These are phyloP conservation scores for Popillia japonica DNA, from an alignment of 1,140 invertebrate species.

Conservation along the genomic window DNA sequence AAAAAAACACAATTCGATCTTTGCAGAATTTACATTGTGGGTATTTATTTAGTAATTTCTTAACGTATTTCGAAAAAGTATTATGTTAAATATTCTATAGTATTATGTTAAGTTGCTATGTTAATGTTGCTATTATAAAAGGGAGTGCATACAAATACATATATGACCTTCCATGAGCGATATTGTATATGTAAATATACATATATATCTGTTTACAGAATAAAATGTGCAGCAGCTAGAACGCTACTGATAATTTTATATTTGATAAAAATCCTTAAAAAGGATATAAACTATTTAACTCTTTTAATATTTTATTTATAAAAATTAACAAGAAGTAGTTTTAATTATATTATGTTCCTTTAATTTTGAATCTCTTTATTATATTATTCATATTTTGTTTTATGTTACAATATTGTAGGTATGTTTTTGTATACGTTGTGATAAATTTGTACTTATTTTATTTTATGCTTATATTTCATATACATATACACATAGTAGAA, in stretches of 20 bases:
- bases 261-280: constrained; percentile 25
- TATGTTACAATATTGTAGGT: constrained; percentile 3
- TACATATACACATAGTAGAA: neutral
- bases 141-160: neutral
- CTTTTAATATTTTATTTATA: constrained; percentile 37
- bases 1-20: too few species aligned
- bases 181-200: neutral
- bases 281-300: constrained; percentile 32
- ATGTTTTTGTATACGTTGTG: constrained; percentile 31
- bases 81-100: too few species aligned
- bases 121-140: too few species aligned
- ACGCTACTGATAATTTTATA: constrained; percentile 34
- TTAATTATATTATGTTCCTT: constrained; percentile 28
- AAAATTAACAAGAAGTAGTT: neutral
- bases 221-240: constrained; percentile 3
- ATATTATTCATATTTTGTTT: constrained; percentile 7
- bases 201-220: neutral
- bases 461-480: constrained; percentile 1
- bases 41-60: too few species aligned
- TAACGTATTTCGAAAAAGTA: too few species aligned
- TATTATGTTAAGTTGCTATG: too few species aligned
- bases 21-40: too few species aligned
- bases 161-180: neutral
- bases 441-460: constrained; percentile 37
- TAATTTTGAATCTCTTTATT: constrained; percentile 31